phyloP scores from a whole-genome alignment of 2,113 vertebrate species.

The Gavia stellata region DNA sequence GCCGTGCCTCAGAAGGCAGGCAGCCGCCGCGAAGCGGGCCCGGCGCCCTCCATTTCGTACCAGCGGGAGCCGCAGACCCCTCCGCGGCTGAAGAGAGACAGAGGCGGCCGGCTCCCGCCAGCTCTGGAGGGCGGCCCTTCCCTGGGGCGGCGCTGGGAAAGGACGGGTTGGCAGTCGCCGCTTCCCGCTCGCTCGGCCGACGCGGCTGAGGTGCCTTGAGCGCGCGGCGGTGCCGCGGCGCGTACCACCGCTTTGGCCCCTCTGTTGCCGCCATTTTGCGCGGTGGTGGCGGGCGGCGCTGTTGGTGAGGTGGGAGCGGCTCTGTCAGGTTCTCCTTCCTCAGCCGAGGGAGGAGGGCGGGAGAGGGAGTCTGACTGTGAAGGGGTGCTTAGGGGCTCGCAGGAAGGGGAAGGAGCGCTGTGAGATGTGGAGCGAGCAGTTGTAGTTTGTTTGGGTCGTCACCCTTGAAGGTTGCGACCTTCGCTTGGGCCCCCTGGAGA shows the following conservation, averaged over 20 bases:
- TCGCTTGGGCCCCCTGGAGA: background rate
- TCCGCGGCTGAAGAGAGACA: background rate
- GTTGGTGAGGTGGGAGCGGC: background rate
- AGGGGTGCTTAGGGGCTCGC: rapidly evolving
- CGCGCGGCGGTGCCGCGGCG: background rate
- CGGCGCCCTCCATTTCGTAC: background rate
- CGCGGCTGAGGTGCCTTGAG: background rate
- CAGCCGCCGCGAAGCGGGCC: rapidly evolving
- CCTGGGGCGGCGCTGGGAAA: background rate
- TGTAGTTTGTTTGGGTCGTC: background rate
- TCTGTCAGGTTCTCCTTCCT: background rate
- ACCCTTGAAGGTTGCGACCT: background rate
- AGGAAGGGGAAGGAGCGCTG: background rate
- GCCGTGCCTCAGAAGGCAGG: background rate
- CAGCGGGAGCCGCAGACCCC: rapidly evolving
- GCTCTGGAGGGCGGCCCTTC: background rate
- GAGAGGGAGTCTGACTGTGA: background rate
- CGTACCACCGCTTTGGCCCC: rapidly evolving
- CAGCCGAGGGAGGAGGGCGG: background rate
- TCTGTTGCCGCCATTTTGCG: background rate
- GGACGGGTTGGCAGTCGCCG: rapidly evolving
- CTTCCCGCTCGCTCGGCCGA: background rate
- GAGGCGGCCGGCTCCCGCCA: background rate
- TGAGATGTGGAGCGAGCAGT: rapidly evolving
- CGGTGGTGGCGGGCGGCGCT: background rate